Base-by-base conservation (phyloP, 2,888 invertebrate genomes). In the Stictocephala bisonia region DNA sequence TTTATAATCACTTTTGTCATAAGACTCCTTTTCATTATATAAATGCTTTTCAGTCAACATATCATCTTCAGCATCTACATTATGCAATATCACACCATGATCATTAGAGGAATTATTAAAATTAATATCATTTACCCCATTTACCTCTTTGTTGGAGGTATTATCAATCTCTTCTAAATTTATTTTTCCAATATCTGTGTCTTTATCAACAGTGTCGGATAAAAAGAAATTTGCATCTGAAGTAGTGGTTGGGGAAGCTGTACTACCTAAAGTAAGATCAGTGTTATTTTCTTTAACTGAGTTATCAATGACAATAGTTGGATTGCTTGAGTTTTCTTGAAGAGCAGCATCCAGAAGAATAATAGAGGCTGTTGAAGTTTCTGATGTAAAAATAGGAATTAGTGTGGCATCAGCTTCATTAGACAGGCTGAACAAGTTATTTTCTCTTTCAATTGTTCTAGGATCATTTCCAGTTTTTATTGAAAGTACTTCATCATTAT, bases 1-100 rank as follows among this genome's bases (percentile, higher is more conserved):
- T 27, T 75, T 75, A 7, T 35, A 64, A 27, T 75, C 75, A 7
- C 67, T 66, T 56, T 73, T 60, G 7, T 69, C 60, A 15, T 58
- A 69, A 1, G 40, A 60, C 27, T 73, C 68, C 24, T 73, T 66
- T 15, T 53, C 72, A 66, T 35, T 31, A 31, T 44, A 51, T 11
- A 29, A 4, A 69, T 69, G 44, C 20, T 64, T 64, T 6, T 64
- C 44, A 15, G 64, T 44, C 24, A 44, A 27, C 9, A 44, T 27
- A 15, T 64, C 64, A 22, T 64, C 64, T 64, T 64, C 64, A 44
- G 40, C 15, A 44, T 15, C 44, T 64, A 64, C 44, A 15, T 64
- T 64, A 7, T 64, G 64, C 27, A 64, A 44, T n/a, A 64, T 64
- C 11, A 64, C 24, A 3, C 64, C 64, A 26, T 64, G 64, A 26